Evolutionary conservation across 2,797 vertebrate species (phyloP).

Genomic region (Amniataba percoides): DNA sequence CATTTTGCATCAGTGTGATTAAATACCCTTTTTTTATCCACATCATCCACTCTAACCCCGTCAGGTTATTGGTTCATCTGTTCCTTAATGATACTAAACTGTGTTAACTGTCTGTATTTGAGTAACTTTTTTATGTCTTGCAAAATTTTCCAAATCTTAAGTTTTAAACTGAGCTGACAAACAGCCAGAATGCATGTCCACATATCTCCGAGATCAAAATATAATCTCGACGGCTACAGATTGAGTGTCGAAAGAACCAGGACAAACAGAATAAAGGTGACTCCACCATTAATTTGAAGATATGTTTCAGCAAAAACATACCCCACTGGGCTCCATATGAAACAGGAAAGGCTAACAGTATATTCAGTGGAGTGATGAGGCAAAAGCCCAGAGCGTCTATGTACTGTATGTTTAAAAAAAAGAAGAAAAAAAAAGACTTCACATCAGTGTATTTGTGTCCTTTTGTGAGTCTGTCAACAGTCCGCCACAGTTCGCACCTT

Average conservation of each 20-base stretch:
- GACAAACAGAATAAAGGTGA: neutral
- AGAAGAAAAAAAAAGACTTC: slow-evolving; percentile 59
- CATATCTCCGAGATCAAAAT: neutral
- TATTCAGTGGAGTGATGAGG: slow-evolving; percentile 54
- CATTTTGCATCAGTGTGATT: neutral
- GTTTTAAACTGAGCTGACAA: neutral
- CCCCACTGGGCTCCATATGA: slow-evolving; percentile 29
- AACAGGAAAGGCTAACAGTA: slow-evolving; percentile 64
- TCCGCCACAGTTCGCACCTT: slow-evolving; percentile 61
- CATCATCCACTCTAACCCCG: too few species aligned
- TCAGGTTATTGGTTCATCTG: neutral
- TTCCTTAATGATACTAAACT: neutral
- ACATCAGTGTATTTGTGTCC: slow-evolving; percentile 55
- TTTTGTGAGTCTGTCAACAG: slow-evolving; percentile 65
- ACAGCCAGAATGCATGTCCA: too few species aligned
- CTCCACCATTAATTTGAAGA: slow-evolving; percentile 18
- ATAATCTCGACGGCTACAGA: neutral
- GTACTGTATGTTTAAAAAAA: slow-evolving; percentile 63
- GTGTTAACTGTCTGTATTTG: neutral
- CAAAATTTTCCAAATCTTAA: neutral
- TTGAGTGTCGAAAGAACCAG: neutral
- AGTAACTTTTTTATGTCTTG: neutral
- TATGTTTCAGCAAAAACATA: slow-evolving; percentile 25
- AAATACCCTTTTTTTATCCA: neutral
- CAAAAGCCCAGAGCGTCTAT: slow-evolving; percentile 53